These are phyloP conservation scores for Agriopis marginaria DNA, from an alignment of 2,888 invertebrate genomes.

Conservation along the genomic window DNA sequence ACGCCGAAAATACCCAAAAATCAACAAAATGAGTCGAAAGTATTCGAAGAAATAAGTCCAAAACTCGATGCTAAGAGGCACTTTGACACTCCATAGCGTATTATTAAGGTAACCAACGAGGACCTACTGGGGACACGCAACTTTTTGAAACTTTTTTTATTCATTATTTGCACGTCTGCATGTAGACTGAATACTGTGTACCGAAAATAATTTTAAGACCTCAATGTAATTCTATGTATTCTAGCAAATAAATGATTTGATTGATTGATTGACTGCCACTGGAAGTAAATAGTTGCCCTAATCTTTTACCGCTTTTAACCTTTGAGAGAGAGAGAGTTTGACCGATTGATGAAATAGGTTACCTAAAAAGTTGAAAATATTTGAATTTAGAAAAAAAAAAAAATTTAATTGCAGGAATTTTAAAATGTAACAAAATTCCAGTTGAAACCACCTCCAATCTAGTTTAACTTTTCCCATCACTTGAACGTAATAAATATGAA, in stretches of 20 bases:
- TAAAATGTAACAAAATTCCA: background rate
- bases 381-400: background rate
- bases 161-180: too few species aligned
- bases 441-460: conserved; percentile 1
- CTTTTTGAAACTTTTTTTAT: conserved; percentile 14
- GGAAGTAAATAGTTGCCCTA: background rate
- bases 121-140: background rate
- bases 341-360: too few species aligned
- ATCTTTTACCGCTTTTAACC: too few species aligned
- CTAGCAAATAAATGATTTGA: too few species aligned
- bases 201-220: too few species aligned
- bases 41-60: conserved; percentile 9
- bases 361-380: too few species aligned
- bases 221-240: too few species aligned
- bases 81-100: conserved; percentile 7
- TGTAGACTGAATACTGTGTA: too few species aligned
- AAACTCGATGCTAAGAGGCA: conserved; percentile 14
- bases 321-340: too few species aligned
- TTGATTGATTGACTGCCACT: too few species aligned
- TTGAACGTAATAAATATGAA: conserved; percentile 57
- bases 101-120: conserved; percentile 22
- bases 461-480: conserved; percentile 48
- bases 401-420: background rate
- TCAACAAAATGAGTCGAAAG: background rate
- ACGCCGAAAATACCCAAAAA: conserved; percentile 3